These are phyloP conservation scores for Bathynomus jamesi DNA, from an alignment of 1,140 invertebrate genomes.

Conservation along the genomic window DNA sequence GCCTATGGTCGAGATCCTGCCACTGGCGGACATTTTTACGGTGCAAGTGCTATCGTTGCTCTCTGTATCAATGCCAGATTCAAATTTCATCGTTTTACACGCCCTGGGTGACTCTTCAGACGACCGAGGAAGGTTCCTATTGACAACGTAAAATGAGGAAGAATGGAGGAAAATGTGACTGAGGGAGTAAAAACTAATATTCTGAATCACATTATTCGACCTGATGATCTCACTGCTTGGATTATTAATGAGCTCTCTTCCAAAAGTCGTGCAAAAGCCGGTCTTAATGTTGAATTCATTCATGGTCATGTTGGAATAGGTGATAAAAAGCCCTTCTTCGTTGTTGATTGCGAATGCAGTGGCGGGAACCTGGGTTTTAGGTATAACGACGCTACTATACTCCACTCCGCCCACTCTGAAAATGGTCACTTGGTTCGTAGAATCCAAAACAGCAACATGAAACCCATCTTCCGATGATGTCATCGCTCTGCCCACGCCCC, in stretches of 20 bases:
- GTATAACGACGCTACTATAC: not conserved
- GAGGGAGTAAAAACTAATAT: not conserved
- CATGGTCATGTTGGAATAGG: not conserved
- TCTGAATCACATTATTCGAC: not conserved
- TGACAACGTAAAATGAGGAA: not conserved
- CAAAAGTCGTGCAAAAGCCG: not conserved
- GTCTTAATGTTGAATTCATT: not conserved
- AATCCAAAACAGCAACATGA: not conserved
- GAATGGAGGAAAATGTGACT: not conserved
- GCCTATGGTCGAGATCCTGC: not conserved
- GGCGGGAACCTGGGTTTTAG: not conserved
- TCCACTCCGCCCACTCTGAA: not conserved
- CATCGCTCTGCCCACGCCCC: not conserved
- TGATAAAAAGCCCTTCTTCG: not conserved
- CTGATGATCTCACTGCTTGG: not conserved
- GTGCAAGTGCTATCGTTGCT: not conserved
- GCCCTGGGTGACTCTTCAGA: not conserved
- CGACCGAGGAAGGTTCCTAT: not conserved
- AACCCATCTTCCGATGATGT: not conserved
- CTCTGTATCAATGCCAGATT: not conserved
- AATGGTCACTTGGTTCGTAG: not conserved
- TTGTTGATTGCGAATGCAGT: not conserved
- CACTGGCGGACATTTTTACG: not conserved
- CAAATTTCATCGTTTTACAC: not conserved
- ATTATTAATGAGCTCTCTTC: not conserved